phyloP scores from a whole-genome alignment of 2,113 vertebrate species.

The Pseudorectes ferrugineus region DNA sequence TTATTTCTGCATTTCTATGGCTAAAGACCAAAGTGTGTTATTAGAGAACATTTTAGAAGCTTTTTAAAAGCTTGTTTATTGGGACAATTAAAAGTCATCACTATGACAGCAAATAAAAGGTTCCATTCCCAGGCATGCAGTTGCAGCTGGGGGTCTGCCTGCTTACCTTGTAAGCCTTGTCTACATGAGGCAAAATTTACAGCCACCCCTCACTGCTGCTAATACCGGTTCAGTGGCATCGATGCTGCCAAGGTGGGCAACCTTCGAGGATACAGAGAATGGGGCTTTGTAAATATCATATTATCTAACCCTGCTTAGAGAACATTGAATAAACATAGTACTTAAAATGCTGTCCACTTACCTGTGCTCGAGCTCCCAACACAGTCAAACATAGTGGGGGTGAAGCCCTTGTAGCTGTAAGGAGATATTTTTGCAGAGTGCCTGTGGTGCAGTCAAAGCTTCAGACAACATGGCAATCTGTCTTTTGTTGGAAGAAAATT shows the following conservation, averaged over 20 bases:
- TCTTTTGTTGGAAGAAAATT: neutral
- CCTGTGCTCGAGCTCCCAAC: neutral
- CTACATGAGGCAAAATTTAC: constrained; percentile 18
- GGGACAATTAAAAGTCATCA: constrained; percentile 84
- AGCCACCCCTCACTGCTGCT: neutral
- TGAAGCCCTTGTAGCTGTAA: neutral
- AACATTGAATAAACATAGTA: neutral
- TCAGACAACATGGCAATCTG: neutral
- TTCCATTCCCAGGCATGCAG: constrained; percentile 59
- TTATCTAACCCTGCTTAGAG: neutral
- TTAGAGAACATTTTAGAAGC: constrained; percentile 83
- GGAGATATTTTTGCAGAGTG: neutral
- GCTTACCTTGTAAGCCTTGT: constrained; percentile 63
- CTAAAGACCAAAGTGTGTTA: constrained; percentile 91
- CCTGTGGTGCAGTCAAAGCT: neutral
- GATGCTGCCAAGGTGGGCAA: neutral
- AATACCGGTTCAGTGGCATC: neutral
- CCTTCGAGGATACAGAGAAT: neutral
- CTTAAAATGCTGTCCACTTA: neutral
- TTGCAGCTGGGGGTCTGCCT: constrained; percentile 67
- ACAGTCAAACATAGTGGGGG: neutral
- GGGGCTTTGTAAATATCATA: neutral
- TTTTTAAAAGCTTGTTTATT: constrained; percentile 81
- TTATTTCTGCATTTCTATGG: constrained; percentile 91
- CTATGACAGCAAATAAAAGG: constrained; percentile 80